These are phyloP conservation scores for Oreotrochilus melanogaster DNA, from an alignment of 2,113 vertebrate species.

Conservation along the genomic window DNA sequence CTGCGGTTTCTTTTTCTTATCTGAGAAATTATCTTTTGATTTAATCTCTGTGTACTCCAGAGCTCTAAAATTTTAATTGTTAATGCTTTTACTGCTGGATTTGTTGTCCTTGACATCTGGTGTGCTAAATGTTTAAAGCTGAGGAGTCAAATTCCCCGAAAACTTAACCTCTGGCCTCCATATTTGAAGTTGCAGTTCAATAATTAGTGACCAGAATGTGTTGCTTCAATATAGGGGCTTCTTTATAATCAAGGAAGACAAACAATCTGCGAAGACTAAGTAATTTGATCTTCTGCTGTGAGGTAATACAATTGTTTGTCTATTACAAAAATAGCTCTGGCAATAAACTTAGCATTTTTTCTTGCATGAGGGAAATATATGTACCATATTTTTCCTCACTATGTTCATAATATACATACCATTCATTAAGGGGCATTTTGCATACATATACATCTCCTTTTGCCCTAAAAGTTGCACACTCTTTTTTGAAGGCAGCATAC, in stretches of 20 bases:
- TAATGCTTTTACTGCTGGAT: neutral
- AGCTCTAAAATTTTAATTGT: slow-evolving; percentile 36
- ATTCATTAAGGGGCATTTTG: neutral
- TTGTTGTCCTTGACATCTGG: slow-evolving; percentile 23
- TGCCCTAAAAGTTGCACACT: neutral
- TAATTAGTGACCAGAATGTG: slow-evolving; percentile 20
- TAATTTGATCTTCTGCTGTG: neutral
- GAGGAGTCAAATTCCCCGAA: neutral
- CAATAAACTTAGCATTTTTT: neutral
- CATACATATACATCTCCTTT: neutral
- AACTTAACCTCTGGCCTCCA: neutral
- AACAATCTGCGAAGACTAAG: neutral
- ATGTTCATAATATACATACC: neutral
- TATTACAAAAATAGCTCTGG: neutral
- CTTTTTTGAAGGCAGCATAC: neutral
- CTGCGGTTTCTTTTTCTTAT: neutral
- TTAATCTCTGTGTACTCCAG: neutral
- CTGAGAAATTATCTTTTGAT: neutral
- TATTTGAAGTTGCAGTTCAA: neutral
- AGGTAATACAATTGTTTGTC: neutral
- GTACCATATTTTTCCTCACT: neutral
- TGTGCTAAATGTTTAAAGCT: slow-evolving; percentile 1
- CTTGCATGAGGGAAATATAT: neutral
- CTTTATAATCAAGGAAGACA: neutral
- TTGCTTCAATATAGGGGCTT: neutral